Evolutionary conservation across 2,888 invertebrate genomes (phyloP).

Genomic region (Pyrrhia umbra): DNA sequence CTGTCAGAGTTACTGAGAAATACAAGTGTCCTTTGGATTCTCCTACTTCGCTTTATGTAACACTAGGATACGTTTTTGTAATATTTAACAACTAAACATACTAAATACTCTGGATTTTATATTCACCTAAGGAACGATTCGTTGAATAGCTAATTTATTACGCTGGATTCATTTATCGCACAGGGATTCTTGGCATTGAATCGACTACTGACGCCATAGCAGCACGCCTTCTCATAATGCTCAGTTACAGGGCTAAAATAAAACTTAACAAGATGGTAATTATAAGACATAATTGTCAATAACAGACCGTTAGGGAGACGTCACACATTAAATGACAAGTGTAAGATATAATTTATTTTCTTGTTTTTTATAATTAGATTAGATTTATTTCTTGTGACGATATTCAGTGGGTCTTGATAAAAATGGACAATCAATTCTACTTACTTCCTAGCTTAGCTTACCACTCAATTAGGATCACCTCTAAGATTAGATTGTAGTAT

Average conservation of each 20-base stretch:
- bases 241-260: slow-evolving; percentile 35
- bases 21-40: background rate
- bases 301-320: background rate
- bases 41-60: slow-evolving; percentile 11
- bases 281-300: slow-evolving; percentile 20
- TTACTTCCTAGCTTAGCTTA: too few species aligned
- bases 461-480: too few species aligned
- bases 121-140: slow-evolving; percentile 36
- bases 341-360: too few species aligned
- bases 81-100: background rate
- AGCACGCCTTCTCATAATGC: slow-evolving; percentile 28
- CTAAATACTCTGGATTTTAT: slow-evolving; percentile 23
- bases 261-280: slow-evolving; percentile 16
- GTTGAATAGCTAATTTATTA: slow-evolving; percentile 35
- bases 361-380: too few species aligned
- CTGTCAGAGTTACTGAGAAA: background rate
- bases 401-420: background rate
- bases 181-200: slow-evolving; percentile 66
- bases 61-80: slow-evolving; percentile 8
- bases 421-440: background rate
- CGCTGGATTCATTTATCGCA: slow-evolving; percentile 45
- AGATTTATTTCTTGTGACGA: too few species aligned
- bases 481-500: background rate
- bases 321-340: slow-evolving; percentile 8
- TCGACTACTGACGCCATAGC: slow-evolving; percentile 59